Conservation (phyloP, 2,797 vertebrate species). For the Pipistrellus pipistrellus region DNA sequence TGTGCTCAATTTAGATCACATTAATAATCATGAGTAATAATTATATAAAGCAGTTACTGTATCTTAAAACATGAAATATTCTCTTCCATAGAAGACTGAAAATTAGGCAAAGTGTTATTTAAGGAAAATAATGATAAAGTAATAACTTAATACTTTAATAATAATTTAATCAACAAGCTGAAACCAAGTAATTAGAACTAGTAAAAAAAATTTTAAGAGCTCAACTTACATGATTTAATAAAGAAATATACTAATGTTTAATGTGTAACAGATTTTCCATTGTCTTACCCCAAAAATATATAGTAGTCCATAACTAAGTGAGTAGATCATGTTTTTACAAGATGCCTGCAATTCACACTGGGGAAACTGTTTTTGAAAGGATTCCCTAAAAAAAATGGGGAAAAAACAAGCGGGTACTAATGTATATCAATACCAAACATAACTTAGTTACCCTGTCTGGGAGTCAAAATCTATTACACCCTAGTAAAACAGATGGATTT, state of each 20-base stretch:
- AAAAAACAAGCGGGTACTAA: background rate
- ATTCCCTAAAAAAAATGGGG: constrained; percentile 54
- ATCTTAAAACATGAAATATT: background rate
- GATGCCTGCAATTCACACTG: background rate
- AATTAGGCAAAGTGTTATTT: background rate
- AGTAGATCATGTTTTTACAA: constrained; percentile 48
- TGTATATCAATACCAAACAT: background rate
- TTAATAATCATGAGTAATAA: background rate
- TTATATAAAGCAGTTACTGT: background rate
- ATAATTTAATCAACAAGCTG: constrained; percentile 28
- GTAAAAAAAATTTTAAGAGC: background rate
- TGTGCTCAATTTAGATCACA: background rate
- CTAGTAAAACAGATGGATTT: constrained; percentile 61
- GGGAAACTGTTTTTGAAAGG: constrained; percentile 45
- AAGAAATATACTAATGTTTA: constrained; percentile 47
- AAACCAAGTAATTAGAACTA: background rate
- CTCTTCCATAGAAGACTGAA: background rate
- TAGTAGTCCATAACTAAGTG: background rate
- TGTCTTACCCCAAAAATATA: background rate
- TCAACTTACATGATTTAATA: constrained; percentile 42
- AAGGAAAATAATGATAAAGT: constrained; percentile 31
- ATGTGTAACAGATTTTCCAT: constrained; percentile 23
- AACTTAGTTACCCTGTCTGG: constrained; percentile 60
- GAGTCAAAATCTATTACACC: constrained; percentile 51
- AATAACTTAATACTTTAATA: background rate